A percentile compares a stretch with the other conserved stretches of the same genome.
These are phyloP conservation scores for Pseudocheirus occidentalis DNA, from an alignment of 2,797 vertebrate species.

Conservation along the genomic window DNA sequence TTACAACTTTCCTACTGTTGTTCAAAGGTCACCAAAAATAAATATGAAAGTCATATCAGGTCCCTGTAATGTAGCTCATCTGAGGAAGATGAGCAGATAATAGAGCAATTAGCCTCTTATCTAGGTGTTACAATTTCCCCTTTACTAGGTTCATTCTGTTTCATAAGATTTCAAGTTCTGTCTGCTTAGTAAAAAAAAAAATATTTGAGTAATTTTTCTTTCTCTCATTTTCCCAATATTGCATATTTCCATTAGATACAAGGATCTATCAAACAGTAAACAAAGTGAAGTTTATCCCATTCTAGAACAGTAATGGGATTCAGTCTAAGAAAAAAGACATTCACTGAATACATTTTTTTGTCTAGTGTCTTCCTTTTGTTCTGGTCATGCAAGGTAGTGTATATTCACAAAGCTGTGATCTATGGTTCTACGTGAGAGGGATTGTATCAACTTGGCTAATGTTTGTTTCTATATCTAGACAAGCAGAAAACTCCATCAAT, in stretches of 20 bases:
- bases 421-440: no score
- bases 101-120: not conserved
- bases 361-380: not conserved
- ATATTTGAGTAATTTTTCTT: not conserved
- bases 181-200: not conserved
- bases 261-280: not conserved
- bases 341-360: not conserved
- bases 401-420: not conserved
- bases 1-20: not conserved
- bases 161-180: not conserved
- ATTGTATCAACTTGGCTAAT: not conserved
- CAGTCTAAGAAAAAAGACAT: not conserved
- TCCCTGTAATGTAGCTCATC: not conserved
- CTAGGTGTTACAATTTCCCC: not conserved
- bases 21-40: not conserved
- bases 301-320: not conserved
- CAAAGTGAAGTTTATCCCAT: not conserved
- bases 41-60: not conserved
- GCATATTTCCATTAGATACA: not conserved
- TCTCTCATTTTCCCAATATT: not conserved
- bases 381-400: not conserved
- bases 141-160: not conserved
- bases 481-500: not conserved
- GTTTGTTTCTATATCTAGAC: not conserved
- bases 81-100: not conserved